A percentile compares a stretch with the other conserved stretches of the same genome.
Evolutionary conservation across 2,113 vertebrate species (phyloP).

Genomic region (Harpagus bidentatus): DNA sequence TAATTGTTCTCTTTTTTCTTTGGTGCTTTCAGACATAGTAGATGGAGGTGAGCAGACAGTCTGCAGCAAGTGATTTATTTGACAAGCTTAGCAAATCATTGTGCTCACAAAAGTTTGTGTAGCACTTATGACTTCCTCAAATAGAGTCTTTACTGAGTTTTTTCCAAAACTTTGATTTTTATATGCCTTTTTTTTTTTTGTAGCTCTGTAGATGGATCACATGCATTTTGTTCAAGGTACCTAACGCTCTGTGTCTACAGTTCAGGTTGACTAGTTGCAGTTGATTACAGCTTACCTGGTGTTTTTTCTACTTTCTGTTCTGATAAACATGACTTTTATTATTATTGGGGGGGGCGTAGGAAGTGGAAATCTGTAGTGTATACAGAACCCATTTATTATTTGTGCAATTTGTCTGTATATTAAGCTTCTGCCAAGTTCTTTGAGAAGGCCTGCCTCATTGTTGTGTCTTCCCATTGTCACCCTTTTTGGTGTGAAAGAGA

Average conservation of each 20-base stretch:
- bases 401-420: background rate
- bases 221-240: background rate
- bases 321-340: background rate
- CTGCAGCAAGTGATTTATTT: background rate
- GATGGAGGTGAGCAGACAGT: background rate
- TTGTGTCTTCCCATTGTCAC: rapidly evolving
- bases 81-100: background rate
- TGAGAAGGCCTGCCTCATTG: background rate
- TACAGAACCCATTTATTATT: background rate
- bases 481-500: background rate
- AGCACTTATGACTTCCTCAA: background rate
- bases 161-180: background rate
- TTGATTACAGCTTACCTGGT: background rate
- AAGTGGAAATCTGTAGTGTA: background rate
- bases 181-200: background rate
- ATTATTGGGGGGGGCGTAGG: rapidly evolving
- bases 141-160: background rate
- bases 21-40: background rate
- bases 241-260: background rate
- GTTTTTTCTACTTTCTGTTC: background rate
- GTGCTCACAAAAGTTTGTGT: background rate
- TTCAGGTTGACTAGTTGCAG: background rate
- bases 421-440: background rate
- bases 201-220: background rate
- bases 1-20: background rate